Evolutionary conservation across 2,797 vertebrate genomes (phyloP).

Genomic region (Malurus leucopterus): DNA sequence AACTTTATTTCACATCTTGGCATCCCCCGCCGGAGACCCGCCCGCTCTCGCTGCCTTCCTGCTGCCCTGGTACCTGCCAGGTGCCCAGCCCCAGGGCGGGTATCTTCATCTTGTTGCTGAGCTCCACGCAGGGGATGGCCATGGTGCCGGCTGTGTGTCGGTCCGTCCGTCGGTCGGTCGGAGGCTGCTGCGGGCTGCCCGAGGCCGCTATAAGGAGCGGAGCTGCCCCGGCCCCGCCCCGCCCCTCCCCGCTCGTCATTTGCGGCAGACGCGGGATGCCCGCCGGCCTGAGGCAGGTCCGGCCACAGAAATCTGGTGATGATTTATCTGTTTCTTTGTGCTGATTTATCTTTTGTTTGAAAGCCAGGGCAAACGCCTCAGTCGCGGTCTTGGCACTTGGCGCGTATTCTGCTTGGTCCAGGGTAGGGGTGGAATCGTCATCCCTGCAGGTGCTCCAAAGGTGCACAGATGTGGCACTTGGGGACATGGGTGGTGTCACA

Average conservation of each 20-base stretch:
- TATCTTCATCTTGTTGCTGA: constrained; percentile 37
- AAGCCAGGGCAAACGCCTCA: rapidly evolving
- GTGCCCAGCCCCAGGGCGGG: constrained; percentile 39
- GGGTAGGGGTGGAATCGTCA: background rate
- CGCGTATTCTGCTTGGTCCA: rapidly evolving
- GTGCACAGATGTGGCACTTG: rapidly evolving
- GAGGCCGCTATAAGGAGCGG: background rate
- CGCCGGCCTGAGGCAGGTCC: rapidly evolving
- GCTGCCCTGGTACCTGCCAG: constrained; percentile 29
- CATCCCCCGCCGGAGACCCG: rapidly evolving
- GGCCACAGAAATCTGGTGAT: too few species aligned
- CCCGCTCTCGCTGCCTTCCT: background rate
- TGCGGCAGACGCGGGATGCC: rapidly evolving
- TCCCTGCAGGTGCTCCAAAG: background rate
- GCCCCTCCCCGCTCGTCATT: rapidly evolving
- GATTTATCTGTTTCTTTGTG: too few species aligned
- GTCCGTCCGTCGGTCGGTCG: rapidly evolving
- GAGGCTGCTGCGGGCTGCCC: rapidly evolving
- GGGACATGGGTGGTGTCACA: rapidly evolving
- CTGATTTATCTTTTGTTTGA: rapidly evolving
- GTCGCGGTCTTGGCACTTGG: rapidly evolving
- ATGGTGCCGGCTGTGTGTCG: rapidly evolving
- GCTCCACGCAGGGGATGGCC: background rate
- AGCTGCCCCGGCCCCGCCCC: background rate
- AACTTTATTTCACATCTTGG: too few species aligned